phyloP scores from a whole-genome alignment of 2,113 vertebrate species.

The Anguilla japonica region DNA sequence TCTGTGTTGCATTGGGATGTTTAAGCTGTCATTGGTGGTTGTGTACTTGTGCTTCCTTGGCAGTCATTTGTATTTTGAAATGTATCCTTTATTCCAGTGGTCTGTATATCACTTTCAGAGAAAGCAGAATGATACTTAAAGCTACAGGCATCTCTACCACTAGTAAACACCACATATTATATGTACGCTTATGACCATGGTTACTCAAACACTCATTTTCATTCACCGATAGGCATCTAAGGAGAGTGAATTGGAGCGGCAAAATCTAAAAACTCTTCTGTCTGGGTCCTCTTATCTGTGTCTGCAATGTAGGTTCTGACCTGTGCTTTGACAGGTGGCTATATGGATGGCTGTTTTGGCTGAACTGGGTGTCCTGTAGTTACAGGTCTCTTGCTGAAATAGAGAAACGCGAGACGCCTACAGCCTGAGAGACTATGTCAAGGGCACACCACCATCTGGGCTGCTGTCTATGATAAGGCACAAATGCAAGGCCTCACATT shows the following conservation, averaged over 20 bases:
- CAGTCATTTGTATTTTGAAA: neutral
- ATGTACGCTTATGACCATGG: neutral
- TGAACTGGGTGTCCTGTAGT: neutral
- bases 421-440: conserved; percentile 69
- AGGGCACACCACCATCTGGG: conserved; percentile 71
- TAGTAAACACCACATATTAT: neutral
- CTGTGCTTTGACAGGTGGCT: conserved; percentile 9
- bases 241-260: neutral
- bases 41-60: neutral
- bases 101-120: neutral
- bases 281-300: conserved; percentile 4
- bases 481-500: conserved; percentile 74
- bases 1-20: neutral
- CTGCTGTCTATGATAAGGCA: conserved; percentile 72
- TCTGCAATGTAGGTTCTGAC: neutral
- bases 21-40: neutral
- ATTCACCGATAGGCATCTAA: neutral
- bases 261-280: neutral
- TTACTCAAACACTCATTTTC: neutral
- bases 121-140: neutral
- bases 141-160: neutral
- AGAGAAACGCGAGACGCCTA: conserved; percentile 61
- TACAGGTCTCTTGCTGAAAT: conserved; percentile 28
- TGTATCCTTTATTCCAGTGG: neutral
- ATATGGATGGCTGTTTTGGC: conserved; percentile 5